Conservation (phyloP, 2,888 invertebrate genomes). For the Bimastos eiseni region DNA sequence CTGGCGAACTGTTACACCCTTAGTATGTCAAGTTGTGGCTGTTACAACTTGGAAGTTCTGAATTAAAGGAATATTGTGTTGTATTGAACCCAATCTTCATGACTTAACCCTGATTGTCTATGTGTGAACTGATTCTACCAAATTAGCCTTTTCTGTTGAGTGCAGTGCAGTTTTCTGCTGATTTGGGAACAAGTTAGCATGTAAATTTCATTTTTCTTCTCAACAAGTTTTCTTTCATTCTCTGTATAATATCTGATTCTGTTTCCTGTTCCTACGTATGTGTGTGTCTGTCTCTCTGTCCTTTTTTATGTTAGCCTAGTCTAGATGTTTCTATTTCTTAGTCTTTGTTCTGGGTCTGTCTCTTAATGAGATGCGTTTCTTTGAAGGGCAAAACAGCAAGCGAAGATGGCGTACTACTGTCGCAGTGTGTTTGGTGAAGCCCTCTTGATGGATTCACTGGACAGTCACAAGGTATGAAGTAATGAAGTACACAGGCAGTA, state of each 20-base stretch:
- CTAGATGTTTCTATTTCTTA: not conserved
- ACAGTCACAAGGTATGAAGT: constrained; percentile 69
- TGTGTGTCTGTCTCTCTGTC: not conserved
- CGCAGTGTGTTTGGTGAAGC: constrained; percentile 91
- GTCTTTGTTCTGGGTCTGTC: not conserved
- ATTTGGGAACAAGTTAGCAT: not conserved
- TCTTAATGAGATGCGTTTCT: not conserved
- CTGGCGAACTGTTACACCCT: too few relatives aligned
- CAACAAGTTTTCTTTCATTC: not conserved
- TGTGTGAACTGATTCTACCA: not conserved
- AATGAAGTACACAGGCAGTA: too few relatives aligned
- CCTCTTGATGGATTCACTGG: constrained; percentile 83
- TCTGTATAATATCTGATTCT: not conserved
- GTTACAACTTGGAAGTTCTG: too few relatives aligned
- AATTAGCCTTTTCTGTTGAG: not conserved
- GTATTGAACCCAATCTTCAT: too few relatives aligned
- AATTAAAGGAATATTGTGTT: too few relatives aligned
- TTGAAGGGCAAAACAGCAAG: constrained; percentile 85
- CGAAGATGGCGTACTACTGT: constrained; percentile 95
- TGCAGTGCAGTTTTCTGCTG: not conserved
- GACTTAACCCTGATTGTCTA: not conserved
- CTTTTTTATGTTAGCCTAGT: not conserved
- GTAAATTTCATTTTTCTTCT: not conserved
- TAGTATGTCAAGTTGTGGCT: too few relatives aligned
- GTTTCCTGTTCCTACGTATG: not conserved